A percentile compares a stretch with the other conserved stretches of the same genome.
phyloP scores from a whole-genome alignment of 2,888 invertebrate genomes.

The Folsomia candida region DNA sequence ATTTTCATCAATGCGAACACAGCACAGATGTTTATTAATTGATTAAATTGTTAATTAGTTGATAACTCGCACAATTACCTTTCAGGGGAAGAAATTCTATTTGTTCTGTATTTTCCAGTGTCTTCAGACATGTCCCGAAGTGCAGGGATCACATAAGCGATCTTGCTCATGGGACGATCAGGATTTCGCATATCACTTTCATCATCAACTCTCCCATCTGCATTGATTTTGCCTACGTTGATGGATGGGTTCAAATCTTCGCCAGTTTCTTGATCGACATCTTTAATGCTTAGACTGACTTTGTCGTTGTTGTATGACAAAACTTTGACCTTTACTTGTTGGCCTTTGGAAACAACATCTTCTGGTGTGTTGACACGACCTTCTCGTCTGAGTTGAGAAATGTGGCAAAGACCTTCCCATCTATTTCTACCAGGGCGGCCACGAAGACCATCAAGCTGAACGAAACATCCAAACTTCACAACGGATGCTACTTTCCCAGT shows the following conservation, averaged over 20 bases:
- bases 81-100: slow-evolving; percentile 92
- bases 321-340: slow-evolving; percentile 86
- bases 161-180: slow-evolving; percentile 69
- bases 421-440: slow-evolving; percentile 58
- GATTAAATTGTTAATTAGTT: no score
- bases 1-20: no score
- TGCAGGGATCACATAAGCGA: slow-evolving; percentile 61
- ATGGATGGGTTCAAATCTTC: slow-evolving; percentile 84
- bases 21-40: no score
- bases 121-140: slow-evolving; percentile 67
- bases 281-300: slow-evolving; percentile 93
- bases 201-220: slow-evolving; percentile 56
- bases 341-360: slow-evolving; percentile 87
- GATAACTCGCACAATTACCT: no score
- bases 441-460: slow-evolving; percentile 86
- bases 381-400: slow-evolving; percentile 87
- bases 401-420: slow-evolving; percentile 96
- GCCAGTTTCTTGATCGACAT: slow-evolving; percentile 93
- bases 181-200: slow-evolving; percentile 67
- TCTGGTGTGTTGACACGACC: slow-evolving; percentile 90
- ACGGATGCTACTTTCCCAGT: slow-evolving; percentile 91
- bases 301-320: slow-evolving; percentile 90
- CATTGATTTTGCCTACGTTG: slow-evolving; percentile 40
- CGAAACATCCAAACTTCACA: slow-evolving; percentile 97
- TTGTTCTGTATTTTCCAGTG: slow-evolving; percentile 74